Base-by-base conservation (phyloP, 2,888 invertebrate species). In the Limnephilus marmoratus region DNA sequence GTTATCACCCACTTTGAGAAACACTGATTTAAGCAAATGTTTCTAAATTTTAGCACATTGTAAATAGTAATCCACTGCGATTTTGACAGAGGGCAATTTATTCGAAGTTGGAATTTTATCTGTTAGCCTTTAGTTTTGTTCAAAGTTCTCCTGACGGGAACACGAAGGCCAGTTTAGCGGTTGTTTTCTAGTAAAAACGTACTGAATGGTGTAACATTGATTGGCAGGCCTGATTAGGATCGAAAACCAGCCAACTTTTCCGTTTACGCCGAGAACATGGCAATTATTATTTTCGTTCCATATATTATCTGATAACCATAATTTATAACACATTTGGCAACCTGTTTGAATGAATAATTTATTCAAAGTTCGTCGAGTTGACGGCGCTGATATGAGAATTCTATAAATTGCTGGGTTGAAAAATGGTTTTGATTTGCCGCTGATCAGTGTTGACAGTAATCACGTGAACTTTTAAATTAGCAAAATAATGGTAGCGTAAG, bases 381-480 rank as follows among this genome's bases (percentile, higher is more conserved):
- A 83, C 83, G 83, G 83, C 37, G 83, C 15, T 83, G 83, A 34
- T 37, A 83, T 9, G 83, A 83, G 9, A 83, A 31, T 34, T 83
- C 2, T 83, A 83, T 37, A 83, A 34, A 34, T 34, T 34, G 34
- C 11, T 13, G 37, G n/a, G 83, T 37, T 83, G 83, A 9, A 18
- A 37, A 83, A 37, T 68, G 7, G 18, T 83, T 83, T 37, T 37
- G 37, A 24, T 37, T 24, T 37, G 7, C 83, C 83, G 34, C 24
- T 24, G 34, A 83, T 31, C 83, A 5, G 83, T 37, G 18, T 31
- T 31, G 34, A 15, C 83, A 18, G 15, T 15, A 31, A 83, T 37
- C 53, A 68, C 5, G 4, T 18, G 53, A 68, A 68, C 53, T 68
- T 68, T 68, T 18, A 18, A 68, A 18, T 24, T 68, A 68, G 18